Evolutionary conservation across 2,888 invertebrate genomes (phyloP).

Genomic region (Philonicus albiceps): DNA sequence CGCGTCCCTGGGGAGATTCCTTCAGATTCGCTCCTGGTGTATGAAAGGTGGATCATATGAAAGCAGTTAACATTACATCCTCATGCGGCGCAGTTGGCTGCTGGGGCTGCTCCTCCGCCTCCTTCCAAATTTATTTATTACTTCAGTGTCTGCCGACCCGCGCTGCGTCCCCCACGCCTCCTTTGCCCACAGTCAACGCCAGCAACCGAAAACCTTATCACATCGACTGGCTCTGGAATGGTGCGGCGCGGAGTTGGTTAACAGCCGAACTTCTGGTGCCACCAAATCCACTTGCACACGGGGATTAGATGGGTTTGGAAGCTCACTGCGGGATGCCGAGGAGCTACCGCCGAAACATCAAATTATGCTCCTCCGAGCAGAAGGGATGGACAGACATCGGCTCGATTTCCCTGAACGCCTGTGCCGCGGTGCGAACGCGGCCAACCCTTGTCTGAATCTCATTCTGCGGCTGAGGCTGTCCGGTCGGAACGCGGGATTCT

Average conservation of each 20-base stretch:
- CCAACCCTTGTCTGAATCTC: neutral
- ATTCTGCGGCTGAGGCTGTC: neutral
- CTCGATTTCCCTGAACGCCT: conserved; percentile 28
- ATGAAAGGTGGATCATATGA: conserved; percentile 6
- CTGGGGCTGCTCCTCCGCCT: neutral
- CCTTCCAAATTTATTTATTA: neutral
- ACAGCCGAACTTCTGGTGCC: neutral
- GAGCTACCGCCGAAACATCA: conserved; percentile 18
- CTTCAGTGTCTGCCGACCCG: neutral
- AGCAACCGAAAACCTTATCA: conserved; percentile 1
- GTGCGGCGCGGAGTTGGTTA: neutral
- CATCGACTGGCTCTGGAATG: neutral
- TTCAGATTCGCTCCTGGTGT: neutral
- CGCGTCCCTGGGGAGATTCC: conserved; percentile 52
- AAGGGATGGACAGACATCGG: conserved; percentile 24
- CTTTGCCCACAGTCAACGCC: neutral
- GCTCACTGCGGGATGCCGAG: neutral
- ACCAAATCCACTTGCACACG: neutral
- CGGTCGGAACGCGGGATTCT: neutral
- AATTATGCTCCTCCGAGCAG: neutral
- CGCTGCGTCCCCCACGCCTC: neutral
- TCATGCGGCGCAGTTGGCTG: neutral
- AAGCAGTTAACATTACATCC: conserved; percentile 6
- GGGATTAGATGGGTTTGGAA: neutral
- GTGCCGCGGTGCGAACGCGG: neutral